phyloP scores from a whole-genome alignment of 2,888 invertebrate species.

The Peribatodes rhomboidaria region DNA sequence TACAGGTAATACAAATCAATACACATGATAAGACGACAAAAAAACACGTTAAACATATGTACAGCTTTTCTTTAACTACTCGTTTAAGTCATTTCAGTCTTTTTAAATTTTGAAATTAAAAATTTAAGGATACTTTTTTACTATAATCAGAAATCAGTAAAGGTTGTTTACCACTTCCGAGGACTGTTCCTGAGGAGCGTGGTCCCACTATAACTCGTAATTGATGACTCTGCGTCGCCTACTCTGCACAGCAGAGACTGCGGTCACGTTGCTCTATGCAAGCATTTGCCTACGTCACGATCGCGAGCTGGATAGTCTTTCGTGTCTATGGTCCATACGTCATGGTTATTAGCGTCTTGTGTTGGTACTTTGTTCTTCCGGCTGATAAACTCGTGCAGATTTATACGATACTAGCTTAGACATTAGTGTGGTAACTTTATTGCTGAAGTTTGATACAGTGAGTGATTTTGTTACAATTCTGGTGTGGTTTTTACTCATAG shows the following conservation, averaged over 20 bases:
- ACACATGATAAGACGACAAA: too few relatives aligned
- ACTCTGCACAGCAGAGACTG: slow-evolving; percentile 17
- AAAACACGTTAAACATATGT: too few relatives aligned
- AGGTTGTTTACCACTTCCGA: too few relatives aligned
- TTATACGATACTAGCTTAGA: slow-evolving; percentile 9
- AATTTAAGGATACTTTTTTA: too few relatives aligned
- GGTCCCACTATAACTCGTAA: slow-evolving; percentile 21
- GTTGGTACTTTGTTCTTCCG: slow-evolving; percentile 16
- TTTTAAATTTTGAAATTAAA: too few relatives aligned
- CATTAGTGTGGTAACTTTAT: slow-evolving; percentile 5
- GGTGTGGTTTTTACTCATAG: neutral
- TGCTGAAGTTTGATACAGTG: neutral
- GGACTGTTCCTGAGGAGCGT: too few relatives aligned
- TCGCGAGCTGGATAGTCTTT: slow-evolving; percentile 27
- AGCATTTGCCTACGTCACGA: slow-evolving; percentile 28
- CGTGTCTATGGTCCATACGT: slow-evolving; percentile 32
- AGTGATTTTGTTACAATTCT: neutral
- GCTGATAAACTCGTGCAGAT: slow-evolving; percentile 12
- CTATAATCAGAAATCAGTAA: too few relatives aligned
- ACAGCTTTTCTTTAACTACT: too few relatives aligned
- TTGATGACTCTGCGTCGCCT: slow-evolving; percentile 16
- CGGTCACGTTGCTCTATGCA: slow-evolving; percentile 27
- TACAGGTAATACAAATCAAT: too few relatives aligned
- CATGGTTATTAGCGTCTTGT: slow-evolving; percentile 22
- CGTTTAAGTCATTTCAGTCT: too few relatives aligned